Evolutionary conservation across 2,113 vertebrate species (phyloP), one percentile per base, ranked within the genome.

Genomic region (Takifugu flavidus): DNA sequence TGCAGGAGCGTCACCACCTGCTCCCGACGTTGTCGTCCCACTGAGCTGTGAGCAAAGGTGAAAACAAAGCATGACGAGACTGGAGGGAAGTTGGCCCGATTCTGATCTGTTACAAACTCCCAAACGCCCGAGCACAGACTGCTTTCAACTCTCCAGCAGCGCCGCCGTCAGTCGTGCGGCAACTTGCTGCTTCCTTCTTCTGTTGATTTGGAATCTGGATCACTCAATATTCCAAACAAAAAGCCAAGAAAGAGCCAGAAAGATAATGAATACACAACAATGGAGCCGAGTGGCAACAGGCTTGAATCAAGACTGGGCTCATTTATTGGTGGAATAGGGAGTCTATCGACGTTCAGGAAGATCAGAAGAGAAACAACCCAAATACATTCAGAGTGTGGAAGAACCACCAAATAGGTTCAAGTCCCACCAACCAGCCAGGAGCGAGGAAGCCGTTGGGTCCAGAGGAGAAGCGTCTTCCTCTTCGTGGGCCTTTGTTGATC

Each of bases 21-120:
- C 29, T 5, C 5, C 29, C 3, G 3, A 29, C 29, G 29, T 29
- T 29, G 29, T 29, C 3, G 29, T 29, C 5, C 29, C 29, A 5
- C 29, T 29, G 29, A 4, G 29, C 29, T 31, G 29, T 4, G 20
- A 4, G 29, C 29, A 31, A 31, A 31, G 5, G 29, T 31, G 29
- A 31, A 31, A 3, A 31, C 29, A 14, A 20, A 68, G 79, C 80
- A 78, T 78, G 80, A 86, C 54, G 26, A 68, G 77, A 82, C 80
- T 29, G 59, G 75, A 25, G 25, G 58, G 29, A 67, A 29, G 34
- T 34, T 61, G 56, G 53, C 25, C 70, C 73, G 56, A 76, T 74
- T 79, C 59, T 59, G 56, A 81, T 77, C 46, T 72, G 67, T 66
- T 59, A 58, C 72, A 75, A 75, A 77, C 47, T 72, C 72, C 4